A percentile compares a stretch with the other conserved stretches of the same genome.
These are phyloP conservation scores for Phylloscopus whistleri DNA, from an alignment of 2,113 vertebrate species.

Conservation along the genomic window DNA sequence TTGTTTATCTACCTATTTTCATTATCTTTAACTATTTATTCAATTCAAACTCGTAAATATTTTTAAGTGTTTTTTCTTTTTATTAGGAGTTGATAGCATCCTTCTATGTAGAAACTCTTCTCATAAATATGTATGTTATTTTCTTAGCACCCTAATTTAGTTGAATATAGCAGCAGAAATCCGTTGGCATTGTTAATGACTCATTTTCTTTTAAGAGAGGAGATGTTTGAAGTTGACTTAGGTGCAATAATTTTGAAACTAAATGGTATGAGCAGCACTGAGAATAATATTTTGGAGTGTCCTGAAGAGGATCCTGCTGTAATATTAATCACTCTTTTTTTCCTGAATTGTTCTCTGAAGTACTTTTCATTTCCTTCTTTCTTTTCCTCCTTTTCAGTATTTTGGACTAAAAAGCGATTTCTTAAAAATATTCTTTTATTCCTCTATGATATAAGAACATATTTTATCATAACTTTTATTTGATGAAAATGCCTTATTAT, in stretches of 20 bases:
- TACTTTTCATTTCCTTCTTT: neutral
- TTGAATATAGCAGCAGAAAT: neutral
- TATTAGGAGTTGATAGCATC: neutral
- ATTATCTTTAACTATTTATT: neutral
- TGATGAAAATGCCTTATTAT: neutral
- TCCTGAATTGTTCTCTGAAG: neutral
- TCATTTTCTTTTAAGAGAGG: conserved; percentile 20
- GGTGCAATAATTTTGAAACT: conserved; percentile 12
- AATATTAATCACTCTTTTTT: neutral
- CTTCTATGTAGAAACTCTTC: neutral
- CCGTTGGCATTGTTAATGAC: conserved; percentile 24
- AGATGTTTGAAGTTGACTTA: conserved; percentile 26
- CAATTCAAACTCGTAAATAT: neutral
- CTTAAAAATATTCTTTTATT: neutral
- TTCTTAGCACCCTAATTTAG: conserved; percentile 10
- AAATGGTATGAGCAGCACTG: neutral
- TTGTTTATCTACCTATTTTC: neutral
- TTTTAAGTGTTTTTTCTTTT: neutral
- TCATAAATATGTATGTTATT: conserved; percentile 37
- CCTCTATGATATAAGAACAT: neutral
- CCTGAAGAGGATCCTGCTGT: neutral
- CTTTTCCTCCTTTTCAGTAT: neutral
- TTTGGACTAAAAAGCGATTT: neutral
- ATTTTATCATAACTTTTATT: neutral
- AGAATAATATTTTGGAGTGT: neutral